Conservation (phyloP, 1,140 invertebrate genomes). For the Drosophila eugracilis region DNA sequence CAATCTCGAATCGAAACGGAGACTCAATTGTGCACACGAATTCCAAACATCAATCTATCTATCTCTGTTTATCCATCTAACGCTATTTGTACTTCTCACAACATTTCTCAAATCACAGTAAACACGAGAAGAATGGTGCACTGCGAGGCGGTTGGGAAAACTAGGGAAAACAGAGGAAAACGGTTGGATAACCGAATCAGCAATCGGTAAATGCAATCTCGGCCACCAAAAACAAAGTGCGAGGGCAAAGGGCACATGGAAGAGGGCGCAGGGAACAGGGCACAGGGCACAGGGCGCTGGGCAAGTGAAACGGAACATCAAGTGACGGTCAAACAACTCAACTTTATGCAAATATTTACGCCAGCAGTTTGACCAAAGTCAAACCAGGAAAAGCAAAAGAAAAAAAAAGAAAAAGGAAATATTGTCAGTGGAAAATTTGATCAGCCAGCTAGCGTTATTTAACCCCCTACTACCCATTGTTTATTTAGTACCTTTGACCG, state of each 20-base stretch:
- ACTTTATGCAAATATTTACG: conserved; percentile 67
- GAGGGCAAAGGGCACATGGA: conserved; percentile 28
- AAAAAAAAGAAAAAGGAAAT: conserved; percentile 23
- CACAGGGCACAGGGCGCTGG: conserved; percentile 27
- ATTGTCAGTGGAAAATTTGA: conserved; percentile 59
- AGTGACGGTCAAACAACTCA: conserved; percentile 21
- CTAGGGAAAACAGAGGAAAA: conserved; percentile 13
- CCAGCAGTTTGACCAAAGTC: conserved; percentile 51
- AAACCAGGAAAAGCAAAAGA: conserved; percentile 24
- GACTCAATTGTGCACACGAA: conserved; percentile 30
- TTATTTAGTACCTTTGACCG: conserved; percentile 47
- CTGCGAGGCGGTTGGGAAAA: conserved; percentile 14
- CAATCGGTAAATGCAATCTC: conserved; percentile 53
- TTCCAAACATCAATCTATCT: conserved; percentile 20
- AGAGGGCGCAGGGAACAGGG: too few species aligned
- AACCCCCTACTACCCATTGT: not conserved
- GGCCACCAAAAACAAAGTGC: conserved; percentile 14
- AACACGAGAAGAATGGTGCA: conserved; percentile 49
- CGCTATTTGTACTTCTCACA: conserved; percentile 77
- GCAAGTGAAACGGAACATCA: conserved; percentile 22
- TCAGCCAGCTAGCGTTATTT: conserved; percentile 25
- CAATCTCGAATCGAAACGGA: conserved; percentile 35
- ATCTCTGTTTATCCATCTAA: conserved; percentile 32
- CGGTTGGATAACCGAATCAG: conserved; percentile 21
- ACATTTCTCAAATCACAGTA: conserved; percentile 66